Base-by-base conservation (phyloP, 2,888 invertebrate species). In the Lithodes maja region DNA sequence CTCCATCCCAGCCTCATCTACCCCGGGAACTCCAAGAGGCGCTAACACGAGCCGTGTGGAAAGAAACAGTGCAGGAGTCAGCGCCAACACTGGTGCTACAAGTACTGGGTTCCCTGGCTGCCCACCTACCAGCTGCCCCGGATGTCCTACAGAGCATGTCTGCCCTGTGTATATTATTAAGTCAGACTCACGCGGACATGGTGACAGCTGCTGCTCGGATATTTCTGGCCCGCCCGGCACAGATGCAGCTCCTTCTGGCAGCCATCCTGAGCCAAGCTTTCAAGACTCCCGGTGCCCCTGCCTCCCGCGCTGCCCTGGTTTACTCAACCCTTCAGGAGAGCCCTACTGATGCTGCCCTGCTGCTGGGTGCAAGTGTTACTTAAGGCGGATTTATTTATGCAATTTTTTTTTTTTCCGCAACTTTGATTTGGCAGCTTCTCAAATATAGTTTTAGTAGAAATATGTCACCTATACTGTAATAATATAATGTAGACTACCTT, bases 211-310 rank as follows among this genome's bases (percentile, higher is more conserved):
- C 88, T 68, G 88, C 69, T 5, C 83, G 88, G 17, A 75, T 83
- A 50, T 90, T 90, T 74, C 53, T 90, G 12, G 74, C 85, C 12
- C 54, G 90, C 17, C 90, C 90, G 75, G 88, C 90, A 74, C 88
- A 90, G 83, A 83, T 75, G 17, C 87, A 90, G 61, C 88, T 85
- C 12, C 55, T 90, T 33, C 75, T 90, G 33, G 87, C 85, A 52
- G 79, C 85, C n/a, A 68, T 89, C 68, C 80, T 89, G 74, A 61
- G 53, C 50, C 84, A 75, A 54, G 88, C 88, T 75, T 74, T 89
- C 33, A 84, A 80, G 52, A 81, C 74, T 61, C 52, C 75, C 5
- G 85, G 85, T 17, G 81, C 53, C 3, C 74, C 84, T 81, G 88
- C 88, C 15, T 52, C 74, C 7, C 81, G 85, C 17, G 89, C 89